Base-by-base conservation (phyloP, 1,140 invertebrate species). In the Anoplophora glabripennis region DNA sequence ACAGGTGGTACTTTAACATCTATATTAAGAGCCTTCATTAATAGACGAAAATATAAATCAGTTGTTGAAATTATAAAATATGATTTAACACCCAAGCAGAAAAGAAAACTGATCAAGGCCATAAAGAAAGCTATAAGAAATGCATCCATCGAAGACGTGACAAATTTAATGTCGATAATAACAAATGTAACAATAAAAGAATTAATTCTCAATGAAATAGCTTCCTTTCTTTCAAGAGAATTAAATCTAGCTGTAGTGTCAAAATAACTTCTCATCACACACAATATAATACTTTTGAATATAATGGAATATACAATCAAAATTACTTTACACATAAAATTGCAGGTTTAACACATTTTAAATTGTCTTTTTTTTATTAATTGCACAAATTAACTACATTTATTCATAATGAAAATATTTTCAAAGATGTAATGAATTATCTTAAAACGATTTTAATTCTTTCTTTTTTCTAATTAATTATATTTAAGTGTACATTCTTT, bases 11-110 rank as follows among this genome's bases (percentile, higher is more conserved):
- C 47, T 4, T 12, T 70, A 11, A 59, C 62, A 33, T 65, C 69
- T 3, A 55, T 63, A 42, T 14, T 33, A 14, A 64, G 41, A 17
- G 62, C 62, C 4, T n/a, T 42, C 7, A 11, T 7, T 9, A 17
- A 48, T 4, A 41, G 48, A 46, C 64, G 59, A 11, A 68, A 70
- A 59, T 72, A 61, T 46, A 68, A 64, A 61, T 62, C 71, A 8
- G 66, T 70, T 10, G 57, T 59, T 11, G 42, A 61, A 35, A 53
- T 72, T 10, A 63, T 72, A 34, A 53, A 53, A 28, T 21, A 61
- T 37, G 69, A 71, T 54, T 67, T 72, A 69, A 62, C 54, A 14
- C 41, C 60, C 11, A 38, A 36, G 9, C 69, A 72, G 53, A 40
- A 61, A 42, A 42, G 49, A 21, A 37, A 46, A 34, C 51, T 72